Conservation (phyloP, 2,888 invertebrate genomes). For the Oeneis ivallda region DNA sequence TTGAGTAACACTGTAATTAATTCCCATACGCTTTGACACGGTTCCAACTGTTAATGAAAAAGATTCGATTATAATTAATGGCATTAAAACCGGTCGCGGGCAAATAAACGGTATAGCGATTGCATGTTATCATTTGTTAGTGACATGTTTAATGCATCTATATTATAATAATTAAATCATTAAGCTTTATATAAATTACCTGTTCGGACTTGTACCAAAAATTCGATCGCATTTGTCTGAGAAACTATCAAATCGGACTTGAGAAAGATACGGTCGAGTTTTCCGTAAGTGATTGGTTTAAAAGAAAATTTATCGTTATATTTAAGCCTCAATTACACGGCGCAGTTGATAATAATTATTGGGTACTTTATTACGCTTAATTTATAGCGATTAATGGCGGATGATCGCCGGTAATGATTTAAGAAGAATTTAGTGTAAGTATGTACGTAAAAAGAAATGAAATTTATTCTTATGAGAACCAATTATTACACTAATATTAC, state of each 20-base stretch:
- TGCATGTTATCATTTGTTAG: constrained; percentile 45
- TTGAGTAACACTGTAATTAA: constrained; percentile 8
- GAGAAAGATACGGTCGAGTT: background rate
- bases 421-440: background rate
- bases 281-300: background rate
- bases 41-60: constrained; percentile 40
- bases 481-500: too few relatives aligned
- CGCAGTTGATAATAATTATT: constrained; percentile 8
- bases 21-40: constrained; percentile 35
- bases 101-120: constrained; percentile 37
- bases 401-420: constrained; percentile 49
- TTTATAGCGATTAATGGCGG: constrained; percentile 62
- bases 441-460: background rate
- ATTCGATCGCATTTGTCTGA: background rate
- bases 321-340: constrained; percentile 5
- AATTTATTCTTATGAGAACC: background rate
- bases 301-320: background rate
- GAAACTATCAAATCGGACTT: background rate
- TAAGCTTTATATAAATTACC: constrained; percentile 26
- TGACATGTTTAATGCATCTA: constrained; percentile 38
- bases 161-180: constrained; percentile 39
- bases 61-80: constrained; percentile 44
- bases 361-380: constrained; percentile 44
- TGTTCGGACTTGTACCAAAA: constrained; percentile 5
- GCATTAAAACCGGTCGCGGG: constrained; percentile 40